Conservation (phyloP, 2,797 vertebrate species). For the Myotis planiceps region DNA sequence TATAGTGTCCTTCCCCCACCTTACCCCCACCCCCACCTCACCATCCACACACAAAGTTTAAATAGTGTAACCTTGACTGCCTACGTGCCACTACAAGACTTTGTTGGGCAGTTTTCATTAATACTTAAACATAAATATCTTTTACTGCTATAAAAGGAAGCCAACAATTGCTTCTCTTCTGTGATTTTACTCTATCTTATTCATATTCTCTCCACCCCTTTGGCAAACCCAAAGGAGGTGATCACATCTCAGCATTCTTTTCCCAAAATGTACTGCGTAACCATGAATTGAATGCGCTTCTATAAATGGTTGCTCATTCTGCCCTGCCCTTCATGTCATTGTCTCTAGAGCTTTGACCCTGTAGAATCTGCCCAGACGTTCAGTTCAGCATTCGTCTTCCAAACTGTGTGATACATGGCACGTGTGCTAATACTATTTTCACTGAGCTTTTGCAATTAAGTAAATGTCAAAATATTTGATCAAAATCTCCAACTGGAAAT, state of each 20-base stretch:
- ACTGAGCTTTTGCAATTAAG: neutral
- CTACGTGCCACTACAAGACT: conserved; percentile 62
- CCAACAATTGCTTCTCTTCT: conserved; percentile 59
- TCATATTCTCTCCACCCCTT: conserved; percentile 5
- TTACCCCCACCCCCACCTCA: neutral
- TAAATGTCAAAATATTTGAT: neutral
- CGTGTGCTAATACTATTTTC: neutral
- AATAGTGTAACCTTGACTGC: conserved; percentile 53
- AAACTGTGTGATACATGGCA: neutral
- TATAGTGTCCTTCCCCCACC: neutral
- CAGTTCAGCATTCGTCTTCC: neutral
- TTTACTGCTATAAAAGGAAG: conserved; percentile 63
- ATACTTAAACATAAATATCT: conserved; percentile 80
- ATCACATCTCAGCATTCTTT: conserved; percentile 57
- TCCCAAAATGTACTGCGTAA: conserved; percentile 12
- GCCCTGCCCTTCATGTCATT: neutral
- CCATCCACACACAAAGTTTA: neutral
- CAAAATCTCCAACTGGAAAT: neutral
- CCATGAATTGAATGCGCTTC: neutral
- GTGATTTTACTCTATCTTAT: neutral
- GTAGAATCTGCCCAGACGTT: neutral
- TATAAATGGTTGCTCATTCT: neutral
- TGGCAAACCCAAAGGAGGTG: conserved; percentile 40
- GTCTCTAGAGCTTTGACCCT: neutral
- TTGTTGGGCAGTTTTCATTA: conserved; percentile 71